Evolutionary conservation across 2,113 vertebrate species (phyloP), one percentile per base, ranked within the genome.

Genomic region (Tachycineta bicolor): DNA sequence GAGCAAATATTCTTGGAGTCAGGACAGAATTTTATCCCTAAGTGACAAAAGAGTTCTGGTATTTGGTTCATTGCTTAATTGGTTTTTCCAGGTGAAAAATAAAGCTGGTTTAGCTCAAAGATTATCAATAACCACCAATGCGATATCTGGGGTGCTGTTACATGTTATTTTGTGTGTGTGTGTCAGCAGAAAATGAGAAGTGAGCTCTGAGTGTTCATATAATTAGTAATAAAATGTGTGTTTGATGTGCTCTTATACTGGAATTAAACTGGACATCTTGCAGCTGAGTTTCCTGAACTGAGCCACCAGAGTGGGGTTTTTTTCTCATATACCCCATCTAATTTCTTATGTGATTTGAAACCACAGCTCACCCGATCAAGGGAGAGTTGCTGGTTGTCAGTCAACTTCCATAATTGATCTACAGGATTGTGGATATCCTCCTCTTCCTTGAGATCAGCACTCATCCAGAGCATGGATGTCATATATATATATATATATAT

Each of bases 251-350:
- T 37, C 37, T 37, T 37, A 37, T 37, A 56, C 10, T 71, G 21
- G 37, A 63, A 75, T 50, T 41, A 47, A 82, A 80, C 70, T 95
- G 93, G 96, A 97, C 92, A 78, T 86, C 34, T 65, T 49, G 67
- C 71, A 75, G n/a, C 87, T 81, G 44, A 31, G 94, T 89, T 94
- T 96, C 84, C 93, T 97, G 90, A 96, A 92, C 20, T 39, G 63
- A 64, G 64, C 34, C 28, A 59, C 28, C 22, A 26, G 28, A 23
- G n/a, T 64, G 39, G 2, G 1, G 0, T 8, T 33, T 26, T 74
- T 67, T 39, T 8, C 22, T 22, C 6, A 7, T 31, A 8, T 43
- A 11, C 5, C 9, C 8, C 11, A 5, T 60, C 2, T 83, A 6
- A 74, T 91, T 91, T 83, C 46, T 83, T 6, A 20, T 1, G 14